These are phyloP conservation scores for Otolemur crassicaudatus DNA, from an alignment of 2,797 vertebrate genomes.

Conservation along the genomic window DNA sequence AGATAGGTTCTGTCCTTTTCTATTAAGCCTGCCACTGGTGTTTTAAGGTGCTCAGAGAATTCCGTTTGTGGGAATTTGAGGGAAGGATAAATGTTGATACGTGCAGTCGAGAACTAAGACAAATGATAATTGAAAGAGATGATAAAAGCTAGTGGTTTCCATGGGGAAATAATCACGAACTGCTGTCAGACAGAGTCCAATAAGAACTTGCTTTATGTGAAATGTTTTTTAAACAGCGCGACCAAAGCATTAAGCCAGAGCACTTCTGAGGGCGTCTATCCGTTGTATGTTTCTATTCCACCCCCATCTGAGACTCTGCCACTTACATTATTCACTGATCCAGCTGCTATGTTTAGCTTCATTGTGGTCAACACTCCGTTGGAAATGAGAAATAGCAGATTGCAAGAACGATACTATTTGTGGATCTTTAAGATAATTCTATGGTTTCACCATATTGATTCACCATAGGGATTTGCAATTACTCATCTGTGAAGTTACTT, in stretches of 20 bases:
- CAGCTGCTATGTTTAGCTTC: background rate
- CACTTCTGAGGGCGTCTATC: background rate
- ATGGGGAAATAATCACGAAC: conserved; percentile 66
- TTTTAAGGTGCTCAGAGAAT: conserved; percentile 61
- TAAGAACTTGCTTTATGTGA: conserved; percentile 70
- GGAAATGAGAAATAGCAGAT: background rate
- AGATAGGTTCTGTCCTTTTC: conserved; percentile 23
- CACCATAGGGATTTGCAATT: background rate
- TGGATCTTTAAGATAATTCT: background rate
- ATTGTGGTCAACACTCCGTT: background rate
- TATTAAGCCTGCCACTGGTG: conserved; percentile 14
- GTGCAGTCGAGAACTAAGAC: conserved; percentile 43
- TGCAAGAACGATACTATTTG: background rate
- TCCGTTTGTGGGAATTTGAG: conserved; percentile 68
- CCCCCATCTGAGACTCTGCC: background rate
- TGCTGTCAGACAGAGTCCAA: conserved; percentile 67
- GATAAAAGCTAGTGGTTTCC: conserved; percentile 65
- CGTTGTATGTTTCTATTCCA: background rate
- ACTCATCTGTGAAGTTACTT: background rate
- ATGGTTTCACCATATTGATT: background rate
- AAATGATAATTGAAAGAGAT: conserved; percentile 74
- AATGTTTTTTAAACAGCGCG: conserved; percentile 81
- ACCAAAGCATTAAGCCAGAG: conserved; percentile 39
- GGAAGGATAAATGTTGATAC: conserved; percentile 47
- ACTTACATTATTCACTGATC: background rate